Evolutionary conservation across 2,888 invertebrate species (phyloP).

Genomic region (Crioceris asparagi): DNA sequence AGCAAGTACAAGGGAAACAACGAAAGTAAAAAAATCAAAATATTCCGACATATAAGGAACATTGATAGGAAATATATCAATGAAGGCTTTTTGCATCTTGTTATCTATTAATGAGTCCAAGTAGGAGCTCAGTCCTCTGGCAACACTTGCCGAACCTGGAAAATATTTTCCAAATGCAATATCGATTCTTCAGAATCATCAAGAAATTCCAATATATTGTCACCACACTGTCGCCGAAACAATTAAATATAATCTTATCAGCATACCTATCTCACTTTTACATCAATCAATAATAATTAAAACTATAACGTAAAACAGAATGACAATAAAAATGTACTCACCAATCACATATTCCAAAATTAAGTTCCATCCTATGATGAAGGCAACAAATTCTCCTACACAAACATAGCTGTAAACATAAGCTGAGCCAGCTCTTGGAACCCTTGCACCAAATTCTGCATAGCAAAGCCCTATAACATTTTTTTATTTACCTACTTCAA

Average conservation of each 20-base stretch:
- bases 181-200: too few relatives aligned
- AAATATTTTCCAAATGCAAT: too few relatives aligned
- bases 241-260: neutral
- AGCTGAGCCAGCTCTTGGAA: constrained; percentile 82
- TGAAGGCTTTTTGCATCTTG: constrained; percentile 53
- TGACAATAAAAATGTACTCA: constrained; percentile 25
- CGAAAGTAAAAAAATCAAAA: constrained; percentile 68
- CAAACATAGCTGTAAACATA: constrained; percentile 91
- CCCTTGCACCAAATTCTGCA: constrained; percentile 82
- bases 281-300: too few relatives aligned
- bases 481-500: neutral
- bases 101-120: constrained; percentile 57
- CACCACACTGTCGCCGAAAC: too few relatives aligned
- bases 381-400: constrained; percentile 84
- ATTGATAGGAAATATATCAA: constrained; percentile 53
- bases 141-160: constrained; percentile 70
- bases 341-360: constrained; percentile 83
- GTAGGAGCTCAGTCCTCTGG: constrained; percentile 66
- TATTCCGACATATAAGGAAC: constrained; percentile 55
- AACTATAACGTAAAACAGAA: too few relatives aligned
- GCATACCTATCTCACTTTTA: neutral
- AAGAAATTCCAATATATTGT: too few relatives aligned
- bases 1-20: constrained; percentile 57
- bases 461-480: constrained; percentile 62
- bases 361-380: constrained; percentile 89